Base-by-base conservation (phyloP, 2,797 vertebrate genomes). In the Brachymystax lenok region DNA sequence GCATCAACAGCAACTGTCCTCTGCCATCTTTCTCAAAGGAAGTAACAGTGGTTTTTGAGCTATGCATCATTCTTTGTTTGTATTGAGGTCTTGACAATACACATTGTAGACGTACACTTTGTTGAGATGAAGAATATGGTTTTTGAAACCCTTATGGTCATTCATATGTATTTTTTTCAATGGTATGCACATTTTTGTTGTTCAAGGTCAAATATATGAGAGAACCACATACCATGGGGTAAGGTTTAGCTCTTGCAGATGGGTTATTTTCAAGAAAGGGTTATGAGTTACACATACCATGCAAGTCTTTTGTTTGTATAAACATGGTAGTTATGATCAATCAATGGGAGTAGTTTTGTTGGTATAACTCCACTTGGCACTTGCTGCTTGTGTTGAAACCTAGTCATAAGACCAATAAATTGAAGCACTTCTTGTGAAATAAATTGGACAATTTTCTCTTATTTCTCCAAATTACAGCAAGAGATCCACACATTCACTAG, bases 351-450 rank as follows among this genome's bases (percentile, higher is more conserved):
- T 52, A 17, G 50, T 70, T 46, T 21, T 70, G n/a, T 50, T 21
- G 33, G 51, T 52, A 70, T 33, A 40, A 3, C 59, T n/a, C 33
- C 68, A 40, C 6, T 46, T 69, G 66, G 27, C 17, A 19, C 35
- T 35, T 35, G 40, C 4, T 64, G 63, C 27, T 28, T 64, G 63
- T 64, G n/a, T 64, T 12, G 10, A 64, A 7, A 27, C 24, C 24
- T 52, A 21, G 21, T 74, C 12, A 40, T 74, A 63, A 56, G 1
- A 70, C 56, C 66, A 83, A 72, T 88, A 85, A 88, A 89, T 76
- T 33, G 21, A 69, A 80, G 16, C 52, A 35, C 33, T 35, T 66
- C 13, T 51, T 30, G 27, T 74, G 21, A 64, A 72, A 78, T 59
- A 19, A 66, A 74, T 79, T 69, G 19, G 75, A 56, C 14, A 51